Evolutionary conservation across 2,888 invertebrate genomes (phyloP).

Genomic region (Salticus scenicus): DNA sequence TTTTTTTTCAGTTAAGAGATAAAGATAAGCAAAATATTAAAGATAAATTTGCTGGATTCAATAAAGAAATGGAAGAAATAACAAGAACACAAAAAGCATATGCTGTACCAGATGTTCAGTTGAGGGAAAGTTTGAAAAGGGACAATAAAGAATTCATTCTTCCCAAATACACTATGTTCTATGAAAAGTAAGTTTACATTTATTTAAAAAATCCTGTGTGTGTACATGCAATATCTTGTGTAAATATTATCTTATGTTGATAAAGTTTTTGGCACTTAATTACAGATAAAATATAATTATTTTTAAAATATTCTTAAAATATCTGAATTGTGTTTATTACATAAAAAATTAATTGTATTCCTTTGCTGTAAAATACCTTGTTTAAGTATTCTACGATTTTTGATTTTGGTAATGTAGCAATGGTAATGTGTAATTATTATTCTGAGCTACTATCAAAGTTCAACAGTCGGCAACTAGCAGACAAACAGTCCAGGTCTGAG

Average conservation of each 20-base stretch:
- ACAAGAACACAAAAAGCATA: conserved; percentile 89
- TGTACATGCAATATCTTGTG: background rate
- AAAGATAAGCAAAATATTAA: conserved; percentile 90
- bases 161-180: conserved; percentile 88
- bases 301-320: no score
- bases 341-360: no score
- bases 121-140: conserved; percentile 89
- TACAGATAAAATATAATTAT: background rate
- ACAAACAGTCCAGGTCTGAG: no score
- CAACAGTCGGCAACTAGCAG: no score
- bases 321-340: no score
- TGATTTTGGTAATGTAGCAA: no score
- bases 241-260: background rate
- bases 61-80: conserved; percentile 95
- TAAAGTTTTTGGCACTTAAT: no score
- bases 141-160: conserved; percentile 92
- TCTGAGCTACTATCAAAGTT: no score
- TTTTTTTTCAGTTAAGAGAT: conserved; percentile 81
- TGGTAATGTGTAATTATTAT: no score
- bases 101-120: conserved; percentile 93
- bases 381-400: no score
- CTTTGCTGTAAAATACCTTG: no score
- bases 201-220: no score
- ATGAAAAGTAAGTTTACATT: conserved; percentile 80
- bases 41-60: conserved; percentile 93